Evolutionary conservation across 2,888 invertebrate genomes (phyloP), one percentile per base, ranked within the genome.

Genomic region (Agrochola macilenta): DNA sequence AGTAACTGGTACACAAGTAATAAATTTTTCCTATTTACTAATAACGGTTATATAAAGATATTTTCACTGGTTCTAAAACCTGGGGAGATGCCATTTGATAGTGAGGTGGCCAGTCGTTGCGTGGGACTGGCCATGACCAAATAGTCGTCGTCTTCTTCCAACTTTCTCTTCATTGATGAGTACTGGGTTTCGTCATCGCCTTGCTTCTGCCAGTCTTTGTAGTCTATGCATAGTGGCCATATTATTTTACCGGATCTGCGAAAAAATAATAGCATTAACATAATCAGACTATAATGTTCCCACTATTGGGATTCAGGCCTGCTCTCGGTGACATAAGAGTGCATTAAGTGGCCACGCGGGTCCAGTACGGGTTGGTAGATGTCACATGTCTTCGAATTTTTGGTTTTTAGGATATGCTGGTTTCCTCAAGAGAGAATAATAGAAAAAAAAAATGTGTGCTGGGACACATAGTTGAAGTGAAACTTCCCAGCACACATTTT

Each of bases 151-250:
- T 97, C 97, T 68, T 97, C 97, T 35, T 95, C 95, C 30, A 94
- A 80, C 87, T 95, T 96, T 68, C 92, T 92, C 86, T 94, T 95
- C 91, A 95, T 92, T 58, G 92, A 93, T 0, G 93, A 89, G 87
- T 95, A 95, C 79, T 96, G 96, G 0, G 94, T 95, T 78, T 95
- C 94, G 23, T 94, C 94, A 14, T 94, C 94, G 2, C 93, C 93
- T 17, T 94, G 93, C 26, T 93, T 95, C 11, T 93, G 84, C 90
- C 95, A 94, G 83, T 96, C 96, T 89, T 97, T 96, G 88, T 97
- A 97, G 83, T 97, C 97, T 87, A 96, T 94, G 90, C 97, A 97
- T 9, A 97, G 90, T 0, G 97, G 97, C 94, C 96, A 95, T 76
- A 97, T 95, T 87, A 93, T 95, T 91, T 95, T 94, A 3, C 95